Conservation (phyloP, 2,888 invertebrate species). For the Stenodema calcarata region DNA sequence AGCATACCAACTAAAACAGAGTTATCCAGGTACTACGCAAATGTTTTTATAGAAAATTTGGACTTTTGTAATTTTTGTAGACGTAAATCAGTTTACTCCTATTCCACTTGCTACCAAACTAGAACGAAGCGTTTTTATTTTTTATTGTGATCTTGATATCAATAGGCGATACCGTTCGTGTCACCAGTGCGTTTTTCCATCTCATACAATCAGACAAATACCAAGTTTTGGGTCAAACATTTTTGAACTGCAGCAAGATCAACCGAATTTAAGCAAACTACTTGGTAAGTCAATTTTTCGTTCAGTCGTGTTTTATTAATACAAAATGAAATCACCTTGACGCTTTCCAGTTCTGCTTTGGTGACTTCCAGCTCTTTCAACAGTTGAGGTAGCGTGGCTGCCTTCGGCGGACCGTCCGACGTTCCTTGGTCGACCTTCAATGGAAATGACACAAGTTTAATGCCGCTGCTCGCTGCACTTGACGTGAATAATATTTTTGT, state of each 20-base stretch:
- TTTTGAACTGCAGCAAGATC: not conserved
- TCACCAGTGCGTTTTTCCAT: not conserved
- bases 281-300: not conserved
- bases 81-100: too few relatives aligned
- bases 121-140: too few relatives aligned
- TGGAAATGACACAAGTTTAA: not conserved
- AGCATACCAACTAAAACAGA: too few relatives aligned
- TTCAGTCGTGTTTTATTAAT: too few relatives aligned
- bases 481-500: too few relatives aligned
- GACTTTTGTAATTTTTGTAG: too few relatives aligned
- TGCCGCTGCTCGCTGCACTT: too few relatives aligned
- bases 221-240: not conserved
- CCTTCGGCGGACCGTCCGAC: slow-evolving; percentile 47
- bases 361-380: slow-evolving; percentile 83
- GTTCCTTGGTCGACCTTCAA: slow-evolving; percentile 41
- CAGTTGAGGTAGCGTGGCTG: slow-evolving; percentile 66
- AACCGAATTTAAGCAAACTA: not conserved
- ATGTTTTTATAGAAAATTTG: too few relatives aligned
- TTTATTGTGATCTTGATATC: too few relatives aligned
- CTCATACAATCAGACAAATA: not conserved
- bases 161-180: too few relatives aligned
- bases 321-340: slow-evolving; percentile 70
- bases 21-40: too few relatives aligned
- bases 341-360: slow-evolving; percentile 84
- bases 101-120: too few relatives aligned